phyloP scores from a whole-genome alignment of 2,888 invertebrate genomes.

The Noctua comes region DNA sequence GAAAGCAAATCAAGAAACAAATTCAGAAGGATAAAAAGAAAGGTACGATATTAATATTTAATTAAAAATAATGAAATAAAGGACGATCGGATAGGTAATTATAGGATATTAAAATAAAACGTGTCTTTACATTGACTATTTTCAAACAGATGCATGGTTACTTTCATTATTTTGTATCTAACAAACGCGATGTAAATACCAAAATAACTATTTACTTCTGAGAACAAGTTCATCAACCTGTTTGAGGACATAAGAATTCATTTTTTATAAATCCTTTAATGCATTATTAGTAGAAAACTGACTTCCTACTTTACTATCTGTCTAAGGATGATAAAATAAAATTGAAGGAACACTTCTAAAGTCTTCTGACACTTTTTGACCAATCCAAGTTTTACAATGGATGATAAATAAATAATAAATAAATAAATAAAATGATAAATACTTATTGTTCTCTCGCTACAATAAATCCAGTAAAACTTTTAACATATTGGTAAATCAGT shows the following conservation, averaged over 20 bases:
- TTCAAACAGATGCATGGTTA: constrained; percentile 84
- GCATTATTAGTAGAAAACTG: neutral
- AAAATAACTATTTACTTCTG: constrained; percentile 21
- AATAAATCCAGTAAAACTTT: neutral
- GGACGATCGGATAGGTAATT: constrained; percentile 5
- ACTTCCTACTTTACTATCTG: neutral
- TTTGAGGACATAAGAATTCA: constrained; percentile 41
- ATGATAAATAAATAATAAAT: constrained; percentile 16
- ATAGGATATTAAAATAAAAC: constrained; percentile 2
- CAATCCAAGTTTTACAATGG: constrained; percentile 1
- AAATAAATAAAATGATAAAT: constrained; percentile 22
- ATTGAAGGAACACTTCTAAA: constrained; percentile 18
- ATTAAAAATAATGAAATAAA: neutral
- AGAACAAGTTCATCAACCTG: neutral
- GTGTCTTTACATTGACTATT: constrained; percentile 47
- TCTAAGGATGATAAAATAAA: neutral
- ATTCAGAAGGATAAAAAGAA: constrained; percentile 70
- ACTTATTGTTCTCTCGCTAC: constrained; percentile 4
- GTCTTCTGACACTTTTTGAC: neutral
- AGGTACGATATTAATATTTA: constrained; percentile 66
- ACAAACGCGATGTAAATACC: constrained; percentile 56
- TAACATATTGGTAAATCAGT: constrained; percentile 2
- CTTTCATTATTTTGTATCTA: constrained; percentile 63
- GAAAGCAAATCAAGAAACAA: constrained; percentile 71
- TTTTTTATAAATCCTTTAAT: neutral